Conservation (phyloP, 2,797 vertebrate species). For the Trachurus trachurus region DNA sequence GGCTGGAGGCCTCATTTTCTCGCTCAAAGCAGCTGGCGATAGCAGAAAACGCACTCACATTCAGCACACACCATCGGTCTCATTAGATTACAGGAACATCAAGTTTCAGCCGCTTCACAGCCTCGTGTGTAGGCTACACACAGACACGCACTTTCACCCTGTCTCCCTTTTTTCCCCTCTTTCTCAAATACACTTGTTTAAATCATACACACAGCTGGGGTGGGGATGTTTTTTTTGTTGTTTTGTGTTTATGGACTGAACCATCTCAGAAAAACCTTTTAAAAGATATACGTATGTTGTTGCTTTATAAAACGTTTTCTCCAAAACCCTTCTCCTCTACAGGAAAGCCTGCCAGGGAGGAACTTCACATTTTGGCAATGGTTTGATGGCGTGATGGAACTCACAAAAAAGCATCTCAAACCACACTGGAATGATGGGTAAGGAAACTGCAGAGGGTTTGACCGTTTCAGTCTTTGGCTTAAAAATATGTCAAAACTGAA, state of each 20-base stretch:
- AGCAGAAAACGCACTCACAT: slow-evolving; percentile 49
- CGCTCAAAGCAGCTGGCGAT: slow-evolving; percentile 46
- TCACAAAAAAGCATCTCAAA: slow-evolving; percentile 94
- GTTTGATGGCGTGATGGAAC: slow-evolving; percentile 99
- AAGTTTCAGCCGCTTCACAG: slow-evolving; percentile 46
- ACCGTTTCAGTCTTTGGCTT: slow-evolving; percentile 52
- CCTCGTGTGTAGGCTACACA: slow-evolving; percentile 11
- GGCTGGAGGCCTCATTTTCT: slow-evolving; percentile 64
- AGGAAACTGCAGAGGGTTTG: slow-evolving; percentile 45
- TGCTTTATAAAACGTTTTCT: neutral
- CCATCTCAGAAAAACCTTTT: slow-evolving; percentile 23
- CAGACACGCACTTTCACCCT: neutral
- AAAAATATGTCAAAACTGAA: slow-evolving; percentile 21
- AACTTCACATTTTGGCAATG: slow-evolving; percentile 99
- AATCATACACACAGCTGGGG: slow-evolving; percentile 18
- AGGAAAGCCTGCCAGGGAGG: slow-evolving; percentile 97
- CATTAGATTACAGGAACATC: slow-evolving; percentile 66
- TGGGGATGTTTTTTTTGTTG: slow-evolving; percentile 16
- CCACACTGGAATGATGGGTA: slow-evolving; percentile 99
- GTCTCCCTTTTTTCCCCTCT: neutral
- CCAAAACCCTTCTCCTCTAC: slow-evolving; percentile 21
- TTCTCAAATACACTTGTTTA: slow-evolving; percentile 2
- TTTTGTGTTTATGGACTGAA: slow-evolving; percentile 23
- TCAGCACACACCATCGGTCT: slow-evolving; percentile 49
- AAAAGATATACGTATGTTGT: neutral